Evolutionary conservation across 1,140 invertebrate species (phyloP).

Genomic region (Drosophila elegans): DNA sequence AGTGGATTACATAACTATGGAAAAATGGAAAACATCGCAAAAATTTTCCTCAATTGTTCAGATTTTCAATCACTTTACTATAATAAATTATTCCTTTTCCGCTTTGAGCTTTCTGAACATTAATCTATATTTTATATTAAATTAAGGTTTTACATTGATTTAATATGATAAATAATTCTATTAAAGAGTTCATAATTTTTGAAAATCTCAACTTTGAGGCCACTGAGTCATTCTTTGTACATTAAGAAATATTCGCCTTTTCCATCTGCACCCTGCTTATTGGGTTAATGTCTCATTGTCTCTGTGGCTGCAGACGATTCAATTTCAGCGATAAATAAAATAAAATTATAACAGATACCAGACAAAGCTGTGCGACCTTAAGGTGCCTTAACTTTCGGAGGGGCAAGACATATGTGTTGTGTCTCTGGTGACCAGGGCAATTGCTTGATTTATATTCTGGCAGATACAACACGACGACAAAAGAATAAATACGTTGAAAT

Average conservation of each 20-base stretch:
- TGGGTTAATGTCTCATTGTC: slow-evolving; percentile 81
- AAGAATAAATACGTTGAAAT: slow-evolving; percentile 44
- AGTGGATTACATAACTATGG: slow-evolving; percentile 9
- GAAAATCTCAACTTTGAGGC: background rate
- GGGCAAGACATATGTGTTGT: slow-evolving; percentile 43
- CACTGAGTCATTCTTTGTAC: slow-evolving; percentile 11
- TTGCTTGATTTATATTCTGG: slow-evolving; percentile 72
- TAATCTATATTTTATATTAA: background rate
- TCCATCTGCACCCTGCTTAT: slow-evolving; percentile 44
- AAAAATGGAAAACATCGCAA: background rate
- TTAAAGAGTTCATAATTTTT: slow-evolving; percentile 2
- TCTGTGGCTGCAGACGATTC: slow-evolving; percentile 64
- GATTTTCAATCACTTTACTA: too few relatives aligned
- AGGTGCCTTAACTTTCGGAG: slow-evolving; percentile 25
- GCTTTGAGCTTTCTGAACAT: background rate
- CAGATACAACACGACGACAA: slow-evolving; percentile 44
- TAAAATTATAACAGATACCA: slow-evolving; percentile 71
- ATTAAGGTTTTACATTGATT: slow-evolving; percentile 13
- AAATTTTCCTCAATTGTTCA: background rate
- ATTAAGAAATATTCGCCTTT: slow-evolving; percentile 23
- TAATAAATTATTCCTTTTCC: background rate
- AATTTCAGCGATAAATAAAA: slow-evolving; percentile 77
- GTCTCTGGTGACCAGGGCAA: slow-evolving; percentile 41
- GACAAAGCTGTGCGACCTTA: slow-evolving; percentile 30
- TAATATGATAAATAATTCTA: slow-evolving; percentile 2